Evolutionary conservation across 2,888 invertebrate species (phyloP), one percentile per base, ranked within the genome.

Genomic region (Drosophila leonis): DNA sequence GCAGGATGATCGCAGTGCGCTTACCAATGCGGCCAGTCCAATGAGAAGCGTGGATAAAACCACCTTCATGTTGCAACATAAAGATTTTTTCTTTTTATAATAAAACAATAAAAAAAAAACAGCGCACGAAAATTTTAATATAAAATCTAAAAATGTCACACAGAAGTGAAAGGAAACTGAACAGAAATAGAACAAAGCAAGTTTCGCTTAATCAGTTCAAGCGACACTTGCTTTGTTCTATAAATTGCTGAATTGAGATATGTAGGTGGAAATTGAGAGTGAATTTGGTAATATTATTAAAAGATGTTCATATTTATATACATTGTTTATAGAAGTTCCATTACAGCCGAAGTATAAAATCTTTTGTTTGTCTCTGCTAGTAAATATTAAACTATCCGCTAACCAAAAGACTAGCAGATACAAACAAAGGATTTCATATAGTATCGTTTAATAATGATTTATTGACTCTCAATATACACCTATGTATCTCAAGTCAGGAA

Each of bases 1-100:
- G 37, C 0, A 18, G 27, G 29, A 8, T 0, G n/a, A 31, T 37
- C 9, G 0, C 9, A 9, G 4, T 12, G 7, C 6, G 56, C 56
- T 74, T 74, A 74, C 75, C 75, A 74, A 27, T 20, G 42, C 12
- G 7, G 44, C 6, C 3, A 65, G 7, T 5, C n/a, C 20, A 4
- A 20, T 7, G 9, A 65, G 35, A 1, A 54, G 6, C 0, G 12
- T 0, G 18, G 20, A 9, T 27, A 33, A 6, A 9, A 12, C 1
- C 29, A 63, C 41, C 35, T 44, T 62, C 49, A 69, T 75, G 2
- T 24, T 37, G 1, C 13, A 39, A 15, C 24, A 62, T 18, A 68
- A 68, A 62, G 42, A 29, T 33, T 29, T 29, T 12, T 29, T 46
- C 13, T 42, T 13, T n/a, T 18, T 44, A 39, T 15, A 12, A 18